These are phyloP conservation scores for Druon quercuslanigerum DNA, from an alignment of 1,140 invertebrate species.

Conservation along the genomic window DNA sequence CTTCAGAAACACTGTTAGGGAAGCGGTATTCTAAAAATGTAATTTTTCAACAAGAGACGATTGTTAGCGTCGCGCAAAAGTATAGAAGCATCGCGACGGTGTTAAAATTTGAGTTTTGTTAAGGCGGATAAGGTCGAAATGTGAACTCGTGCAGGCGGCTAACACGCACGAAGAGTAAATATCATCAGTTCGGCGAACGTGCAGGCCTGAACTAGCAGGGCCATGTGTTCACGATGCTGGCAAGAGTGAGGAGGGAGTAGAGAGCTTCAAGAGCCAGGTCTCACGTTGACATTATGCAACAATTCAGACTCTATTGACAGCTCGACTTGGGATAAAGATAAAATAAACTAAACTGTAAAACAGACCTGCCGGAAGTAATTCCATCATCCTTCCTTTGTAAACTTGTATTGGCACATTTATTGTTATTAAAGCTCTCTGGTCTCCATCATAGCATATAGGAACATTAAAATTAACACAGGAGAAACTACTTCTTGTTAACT, in stretches of 20 bases:
- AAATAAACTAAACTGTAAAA: too few relatives aligned
- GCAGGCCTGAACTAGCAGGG: slow-evolving; percentile 48
- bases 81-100: background rate
- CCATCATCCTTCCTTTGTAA: too few relatives aligned
- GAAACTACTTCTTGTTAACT: too few relatives aligned
- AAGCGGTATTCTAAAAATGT: background rate
- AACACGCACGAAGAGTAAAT: slow-evolving; percentile 37
- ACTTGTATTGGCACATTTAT: too few relatives aligned
- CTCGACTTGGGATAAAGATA: slow-evolving; percentile 5
- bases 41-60: background rate
- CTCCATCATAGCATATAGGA: too few relatives aligned
- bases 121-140: slow-evolving; percentile 28
- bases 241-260: slow-evolving; percentile 34
- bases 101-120: background rate
- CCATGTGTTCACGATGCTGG: slow-evolving; percentile 59
- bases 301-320: slow-evolving; percentile 15
- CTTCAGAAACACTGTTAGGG: background rate
- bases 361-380: too few relatives aligned
- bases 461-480: too few relatives aligned
- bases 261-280: slow-evolving; percentile 13
- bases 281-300: slow-evolving; percentile 23
- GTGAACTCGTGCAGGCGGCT: slow-evolving; percentile 15
- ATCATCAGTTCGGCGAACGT: slow-evolving; percentile 40
- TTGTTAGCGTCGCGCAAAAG: background rate
- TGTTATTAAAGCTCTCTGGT: too few relatives aligned